These are phyloP conservation scores for Manis javanica DNA, from an alignment of 2,797 vertebrate species.

Conservation along the genomic window DNA sequence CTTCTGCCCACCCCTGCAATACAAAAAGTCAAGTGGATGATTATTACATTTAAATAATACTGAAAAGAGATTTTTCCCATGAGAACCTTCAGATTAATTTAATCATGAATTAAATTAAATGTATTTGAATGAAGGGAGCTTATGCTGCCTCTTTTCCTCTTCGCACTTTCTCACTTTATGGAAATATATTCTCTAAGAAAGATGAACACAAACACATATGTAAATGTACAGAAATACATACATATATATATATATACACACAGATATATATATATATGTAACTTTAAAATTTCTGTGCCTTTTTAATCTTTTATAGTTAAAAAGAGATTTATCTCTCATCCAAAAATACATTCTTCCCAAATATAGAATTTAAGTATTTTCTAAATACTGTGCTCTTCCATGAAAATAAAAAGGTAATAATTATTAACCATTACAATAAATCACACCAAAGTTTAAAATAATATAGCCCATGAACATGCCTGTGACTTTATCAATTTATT, in stretches of 20 bases:
- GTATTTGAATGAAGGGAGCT: background rate
- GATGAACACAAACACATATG: background rate
- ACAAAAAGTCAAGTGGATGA: background rate
- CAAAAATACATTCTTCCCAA: slow-evolving; percentile 31
- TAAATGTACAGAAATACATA: background rate
- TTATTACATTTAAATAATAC: background rate
- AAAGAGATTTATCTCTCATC: background rate
- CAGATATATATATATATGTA: background rate
- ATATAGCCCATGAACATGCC: background rate
- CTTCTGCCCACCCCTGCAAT: background rate
- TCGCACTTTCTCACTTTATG: background rate
- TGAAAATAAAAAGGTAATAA: background rate
- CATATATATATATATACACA: too few relatives aligned
- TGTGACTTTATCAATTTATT: background rate
- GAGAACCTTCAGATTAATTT: background rate
- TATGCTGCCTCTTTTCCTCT: background rate
- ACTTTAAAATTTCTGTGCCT: background rate
- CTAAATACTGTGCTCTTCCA: background rate
- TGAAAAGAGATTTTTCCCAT: background rate
- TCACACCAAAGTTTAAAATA: background rate
- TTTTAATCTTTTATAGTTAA: background rate
- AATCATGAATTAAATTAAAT: background rate
- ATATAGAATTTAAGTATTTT: background rate
- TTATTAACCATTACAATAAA: background rate
- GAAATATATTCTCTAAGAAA: background rate